These are phyloP conservation scores for Irena cyanogastra DNA, from an alignment of 2,113 vertebrate species.

Conservation along the genomic window DNA sequence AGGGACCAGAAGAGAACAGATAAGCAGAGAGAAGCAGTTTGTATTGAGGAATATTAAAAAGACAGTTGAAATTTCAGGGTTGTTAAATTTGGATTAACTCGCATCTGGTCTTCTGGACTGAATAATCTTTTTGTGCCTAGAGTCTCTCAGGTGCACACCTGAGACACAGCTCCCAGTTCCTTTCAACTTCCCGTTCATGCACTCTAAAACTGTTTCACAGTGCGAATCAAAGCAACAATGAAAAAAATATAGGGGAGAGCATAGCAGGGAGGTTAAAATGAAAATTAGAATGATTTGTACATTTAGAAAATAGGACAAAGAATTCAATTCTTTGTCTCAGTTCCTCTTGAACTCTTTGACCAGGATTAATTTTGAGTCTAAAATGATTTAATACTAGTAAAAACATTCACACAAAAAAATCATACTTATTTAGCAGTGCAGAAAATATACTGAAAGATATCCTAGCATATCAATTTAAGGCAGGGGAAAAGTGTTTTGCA, in stretches of 20 bases:
- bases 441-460: not conserved
- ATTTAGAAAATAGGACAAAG: not conserved
- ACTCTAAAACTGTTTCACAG: not conserved
- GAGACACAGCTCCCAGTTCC: not conserved
- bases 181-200: not conserved
- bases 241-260: not conserved
- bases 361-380: not conserved
- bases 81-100: not conserved
- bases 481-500: not conserved
- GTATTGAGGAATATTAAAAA: not conserved
- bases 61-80: not conserved
- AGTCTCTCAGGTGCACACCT: not conserved
- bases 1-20: not conserved
- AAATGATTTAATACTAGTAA: not conserved
- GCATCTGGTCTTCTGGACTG: not conserved
- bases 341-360: not conserved
- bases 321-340: not conserved
- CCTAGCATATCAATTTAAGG: not conserved
- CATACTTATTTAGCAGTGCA: not conserved
- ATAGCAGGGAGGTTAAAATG: not conserved
- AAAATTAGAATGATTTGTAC: not conserved
- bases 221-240: not conserved
- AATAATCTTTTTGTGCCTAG: not conserved
- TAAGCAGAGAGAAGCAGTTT: not conserved
- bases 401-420: not conserved